Evolutionary conservation across 92 coral and sea anemone species (phyloP).

Genomic region (Umimayanthus kanabou): DNA sequence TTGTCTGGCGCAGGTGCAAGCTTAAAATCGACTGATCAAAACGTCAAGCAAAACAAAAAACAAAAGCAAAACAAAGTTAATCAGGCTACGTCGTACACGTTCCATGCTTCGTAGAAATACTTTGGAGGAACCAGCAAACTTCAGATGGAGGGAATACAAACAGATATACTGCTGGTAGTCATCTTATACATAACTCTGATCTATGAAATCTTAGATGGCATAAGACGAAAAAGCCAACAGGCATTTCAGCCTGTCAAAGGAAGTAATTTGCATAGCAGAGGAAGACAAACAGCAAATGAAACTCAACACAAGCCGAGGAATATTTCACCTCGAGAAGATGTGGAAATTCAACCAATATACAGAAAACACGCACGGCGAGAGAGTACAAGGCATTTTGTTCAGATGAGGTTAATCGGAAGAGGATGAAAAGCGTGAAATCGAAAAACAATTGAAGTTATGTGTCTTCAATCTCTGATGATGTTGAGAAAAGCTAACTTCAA

Average conservation of each 20-base stretch:
- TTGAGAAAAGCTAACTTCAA: background rate
- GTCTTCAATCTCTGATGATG: background rate
- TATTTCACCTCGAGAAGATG: constrained; percentile 10
- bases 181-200: constrained; percentile 62
- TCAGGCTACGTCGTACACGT: too few relatives aligned
- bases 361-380: constrained; percentile 20
- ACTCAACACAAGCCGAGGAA: constrained; percentile 8
- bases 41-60: background rate
- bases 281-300: constrained; percentile 17
- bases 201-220: constrained; percentile 58
- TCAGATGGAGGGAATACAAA: constrained; percentile 61
- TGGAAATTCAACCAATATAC: background rate
- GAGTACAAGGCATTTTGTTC: constrained; percentile 62
- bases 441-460: background rate
- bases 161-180: constrained; percentile 56
- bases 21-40: background rate
- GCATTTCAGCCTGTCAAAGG: constrained; percentile 35
- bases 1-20: background rate
- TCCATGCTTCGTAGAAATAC: background rate
- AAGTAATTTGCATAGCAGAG: background rate
- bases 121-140: background rate
- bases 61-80: background rate
- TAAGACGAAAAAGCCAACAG: constrained; percentile 45
- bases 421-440: background rate
- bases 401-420: constrained; percentile 60